These are phyloP conservation scores for Neogale vison DNA, from an alignment of 2,113 vertebrate genomes.

Conservation along the genomic window DNA sequence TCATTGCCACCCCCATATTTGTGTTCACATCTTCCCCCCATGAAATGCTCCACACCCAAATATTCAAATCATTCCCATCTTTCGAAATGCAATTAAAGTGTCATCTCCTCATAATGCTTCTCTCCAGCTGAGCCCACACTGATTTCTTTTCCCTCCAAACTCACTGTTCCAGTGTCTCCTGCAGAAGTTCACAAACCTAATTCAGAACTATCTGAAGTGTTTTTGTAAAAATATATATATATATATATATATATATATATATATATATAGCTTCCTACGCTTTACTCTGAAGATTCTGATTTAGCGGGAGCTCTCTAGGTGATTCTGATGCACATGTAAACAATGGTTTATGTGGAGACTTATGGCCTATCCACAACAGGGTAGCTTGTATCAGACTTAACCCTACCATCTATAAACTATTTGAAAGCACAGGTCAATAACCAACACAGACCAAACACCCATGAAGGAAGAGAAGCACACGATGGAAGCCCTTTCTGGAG, in stretches of 20 bases:
- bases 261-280: neutral
- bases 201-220: constrained; percentile 18
- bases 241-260: too few relatives aligned
- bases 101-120: neutral
- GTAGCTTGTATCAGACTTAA: neutral
- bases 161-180: neutral
- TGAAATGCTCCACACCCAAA: neutral
- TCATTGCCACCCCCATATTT: neutral
- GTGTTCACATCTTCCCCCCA: neutral
- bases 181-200: neutral
- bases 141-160: neutral
- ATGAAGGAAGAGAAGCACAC: neutral
- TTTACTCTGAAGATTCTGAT: neutral
- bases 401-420: neutral
- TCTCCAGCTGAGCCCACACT: neutral
- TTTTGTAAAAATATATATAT: neutral
- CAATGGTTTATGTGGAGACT: neutral
- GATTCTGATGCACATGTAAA: neutral
- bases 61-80: neutral
- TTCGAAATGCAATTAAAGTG: neutral
- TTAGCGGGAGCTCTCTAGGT: neutral
- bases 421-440: neutral
- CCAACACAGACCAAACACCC: neutral
- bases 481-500: neutral
- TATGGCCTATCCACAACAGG: neutral